Evolutionary conservation across 2,797 vertebrate genomes (phyloP).

Genomic region (Mionectes olivaceus): DNA sequence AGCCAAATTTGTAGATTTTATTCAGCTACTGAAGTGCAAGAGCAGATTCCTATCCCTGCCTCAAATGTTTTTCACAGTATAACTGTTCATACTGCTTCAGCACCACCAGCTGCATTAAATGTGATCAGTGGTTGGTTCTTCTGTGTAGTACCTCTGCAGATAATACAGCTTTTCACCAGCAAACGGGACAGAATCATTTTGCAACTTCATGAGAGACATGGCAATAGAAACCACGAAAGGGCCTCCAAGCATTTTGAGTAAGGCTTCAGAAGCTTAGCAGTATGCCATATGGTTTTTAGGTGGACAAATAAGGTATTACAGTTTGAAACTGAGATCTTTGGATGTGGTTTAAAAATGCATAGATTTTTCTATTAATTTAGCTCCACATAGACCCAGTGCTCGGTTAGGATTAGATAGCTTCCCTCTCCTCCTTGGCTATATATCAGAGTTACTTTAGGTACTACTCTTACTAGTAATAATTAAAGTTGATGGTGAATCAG

Average conservation of each 20-base stretch:
- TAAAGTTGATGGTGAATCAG: background rate
- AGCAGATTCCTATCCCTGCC: background rate
- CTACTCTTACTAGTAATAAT: background rate
- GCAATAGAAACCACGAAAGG: background rate
- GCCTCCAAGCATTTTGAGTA: background rate
- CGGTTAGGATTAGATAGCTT: background rate
- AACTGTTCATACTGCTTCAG: background rate
- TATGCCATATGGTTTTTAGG: background rate
- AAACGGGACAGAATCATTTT: background rate
- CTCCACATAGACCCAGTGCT: background rate
- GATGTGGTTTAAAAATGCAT: background rate
- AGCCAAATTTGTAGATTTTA: background rate
- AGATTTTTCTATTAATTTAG: background rate
- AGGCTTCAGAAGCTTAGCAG: background rate
- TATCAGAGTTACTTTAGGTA: background rate
- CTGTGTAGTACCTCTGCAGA: background rate
- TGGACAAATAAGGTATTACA: background rate
- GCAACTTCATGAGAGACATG: background rate
- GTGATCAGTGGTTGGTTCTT: background rate
- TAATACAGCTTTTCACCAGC: background rate
- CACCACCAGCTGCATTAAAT: background rate
- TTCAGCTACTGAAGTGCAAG: background rate
- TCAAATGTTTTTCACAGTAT: background rate
- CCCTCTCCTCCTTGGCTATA: rapidly evolving
- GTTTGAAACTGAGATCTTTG: background rate